phyloP scores from a whole-genome alignment of 2,888 invertebrate genomes.

The Pachymerium ferrugineum region DNA sequence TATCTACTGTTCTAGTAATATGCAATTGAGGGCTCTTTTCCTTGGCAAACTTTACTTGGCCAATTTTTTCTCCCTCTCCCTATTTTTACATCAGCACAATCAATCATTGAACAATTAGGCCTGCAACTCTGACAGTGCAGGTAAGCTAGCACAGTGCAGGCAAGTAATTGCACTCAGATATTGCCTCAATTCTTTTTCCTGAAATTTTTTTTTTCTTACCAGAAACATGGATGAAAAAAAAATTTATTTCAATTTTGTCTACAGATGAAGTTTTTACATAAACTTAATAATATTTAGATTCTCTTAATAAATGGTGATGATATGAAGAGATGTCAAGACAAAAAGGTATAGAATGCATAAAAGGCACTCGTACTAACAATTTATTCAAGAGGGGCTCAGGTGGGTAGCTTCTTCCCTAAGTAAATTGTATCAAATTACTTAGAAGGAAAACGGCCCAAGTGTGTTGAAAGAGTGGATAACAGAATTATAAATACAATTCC shows the following conservation, averaged over 20 bases:
- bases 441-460: background rate
- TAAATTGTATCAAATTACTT: too few species aligned
- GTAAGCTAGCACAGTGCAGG: background rate
- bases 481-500: background rate
- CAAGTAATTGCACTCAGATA: background rate
- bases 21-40: background rate
- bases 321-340: too few species aligned
- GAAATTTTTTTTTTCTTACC: too few species aligned
- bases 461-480: background rate
- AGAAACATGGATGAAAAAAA: background rate
- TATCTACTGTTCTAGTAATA: background rate
- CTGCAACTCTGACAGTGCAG: background rate
- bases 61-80: background rate
- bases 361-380: background rate
- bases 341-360: background rate
- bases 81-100: background rate
- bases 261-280: background rate
- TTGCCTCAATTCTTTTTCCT: background rate
- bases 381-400: background rate
- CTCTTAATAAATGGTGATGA: too few species aligned
- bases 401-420: background rate
- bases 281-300: too few species aligned
- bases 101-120: conserved; percentile 2
- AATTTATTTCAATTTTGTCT: background rate
- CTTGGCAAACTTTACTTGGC: background rate